These are phyloP conservation scores for Ptychoptera albimana DNA, from an alignment of 2,888 invertebrate genomes.

Conservation along the genomic window DNA sequence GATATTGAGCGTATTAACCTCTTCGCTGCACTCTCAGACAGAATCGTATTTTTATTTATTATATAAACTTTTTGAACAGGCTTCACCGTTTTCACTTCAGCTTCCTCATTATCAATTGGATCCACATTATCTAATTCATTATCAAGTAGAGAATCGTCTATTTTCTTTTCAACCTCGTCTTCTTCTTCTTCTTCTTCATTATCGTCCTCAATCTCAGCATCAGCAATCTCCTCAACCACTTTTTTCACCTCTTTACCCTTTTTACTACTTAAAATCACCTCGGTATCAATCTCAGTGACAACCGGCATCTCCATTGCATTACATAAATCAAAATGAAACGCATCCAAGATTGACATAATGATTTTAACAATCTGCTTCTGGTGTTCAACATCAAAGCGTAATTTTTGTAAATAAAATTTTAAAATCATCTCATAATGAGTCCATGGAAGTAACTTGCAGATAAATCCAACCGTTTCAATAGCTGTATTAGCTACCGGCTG, in stretches of 20 bases:
- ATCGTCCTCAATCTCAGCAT: slow-evolving; percentile 19
- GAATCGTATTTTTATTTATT: slow-evolving; percentile 31
- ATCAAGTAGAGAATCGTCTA: slow-evolving; percentile 25
- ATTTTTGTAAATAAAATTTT: slow-evolving; percentile 60
- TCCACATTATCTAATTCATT: slow-evolving; percentile 23
- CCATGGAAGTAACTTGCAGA: slow-evolving; percentile 74
- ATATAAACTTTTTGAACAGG: slow-evolving; percentile 12
- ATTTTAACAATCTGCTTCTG: slow-evolving; percentile 72
- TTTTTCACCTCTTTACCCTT: slow-evolving; percentile 7
- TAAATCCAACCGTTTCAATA: slow-evolving; percentile 61
- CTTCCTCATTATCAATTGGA: slow-evolving; percentile 24
- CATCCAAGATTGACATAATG: slow-evolving; percentile 64
- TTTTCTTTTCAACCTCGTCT: slow-evolving; percentile 10
- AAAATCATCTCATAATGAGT: slow-evolving; percentile 71
- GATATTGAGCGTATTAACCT: slow-evolving; percentile 57
- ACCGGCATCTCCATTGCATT: slow-evolving; percentile 8
- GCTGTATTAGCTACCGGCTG: slow-evolving; percentile 72
- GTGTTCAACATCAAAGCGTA: slow-evolving; percentile 52
- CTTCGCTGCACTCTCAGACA: slow-evolving; percentile 57
- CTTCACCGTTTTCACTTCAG: slow-evolving; percentile 22
- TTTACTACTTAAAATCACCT: slow-evolving; percentile 23
- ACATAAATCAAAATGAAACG: slow-evolving; percentile 79
- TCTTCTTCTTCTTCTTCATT: slow-evolving; percentile 27
- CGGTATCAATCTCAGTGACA: slow-evolving; percentile 13
- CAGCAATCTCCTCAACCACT: slow-evolving; percentile 15